Percentiles rank a stretch among this genome's conserved stretches.
Evolutionary conservation across 1,140 invertebrate species (phyloP).

Genomic region (Popillia japonica): DNA sequence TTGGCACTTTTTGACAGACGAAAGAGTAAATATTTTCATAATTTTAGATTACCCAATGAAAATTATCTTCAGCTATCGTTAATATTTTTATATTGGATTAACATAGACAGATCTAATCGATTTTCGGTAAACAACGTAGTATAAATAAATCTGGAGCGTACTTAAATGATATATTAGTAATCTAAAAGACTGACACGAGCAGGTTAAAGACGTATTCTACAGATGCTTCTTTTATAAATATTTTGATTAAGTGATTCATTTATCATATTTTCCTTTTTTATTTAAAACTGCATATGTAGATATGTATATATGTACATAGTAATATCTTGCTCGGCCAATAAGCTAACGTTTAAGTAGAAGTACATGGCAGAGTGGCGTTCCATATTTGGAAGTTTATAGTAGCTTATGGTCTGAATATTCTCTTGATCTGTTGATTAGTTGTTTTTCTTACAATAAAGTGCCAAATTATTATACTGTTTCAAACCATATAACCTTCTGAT

Average conservation of each 20-base stretch:
- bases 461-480: no score
- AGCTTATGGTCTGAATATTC: no score
- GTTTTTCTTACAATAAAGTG: no score
- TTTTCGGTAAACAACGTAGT: not conserved
- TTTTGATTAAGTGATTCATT: conserved; percentile 9
- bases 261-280: not conserved
- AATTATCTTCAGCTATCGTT: conserved; percentile 6
- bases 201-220: not conserved
- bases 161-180: not conserved
- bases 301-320: no score
- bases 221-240: not conserved
- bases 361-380: no score
- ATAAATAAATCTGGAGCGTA: conserved; percentile 1
- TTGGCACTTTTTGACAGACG: conserved; percentile 5
- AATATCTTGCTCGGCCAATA: no score
- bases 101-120: conserved; percentile 4
- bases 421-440: no score
- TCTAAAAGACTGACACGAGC: not conserved
- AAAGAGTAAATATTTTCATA: conserved; percentile 9
- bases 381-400: no score
- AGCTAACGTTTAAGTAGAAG: no score
- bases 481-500: no score
- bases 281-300: no score
- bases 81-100: conserved; percentile 13
- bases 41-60: not conserved